Base-by-base conservation (phyloP, 2,797 vertebrate genomes). In the Remorina albescens region DNA sequence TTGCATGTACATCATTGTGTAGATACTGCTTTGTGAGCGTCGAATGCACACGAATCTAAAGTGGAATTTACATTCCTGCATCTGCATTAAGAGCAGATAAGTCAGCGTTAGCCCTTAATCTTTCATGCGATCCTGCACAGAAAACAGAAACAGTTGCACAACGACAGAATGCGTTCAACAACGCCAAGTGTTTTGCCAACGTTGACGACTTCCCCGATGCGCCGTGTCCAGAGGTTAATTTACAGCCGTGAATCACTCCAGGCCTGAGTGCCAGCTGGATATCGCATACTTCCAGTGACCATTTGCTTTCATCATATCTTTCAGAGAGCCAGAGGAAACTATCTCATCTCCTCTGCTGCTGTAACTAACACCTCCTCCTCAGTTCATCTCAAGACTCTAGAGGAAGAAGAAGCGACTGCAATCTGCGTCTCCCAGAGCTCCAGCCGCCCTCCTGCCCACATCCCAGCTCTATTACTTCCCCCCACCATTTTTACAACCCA, bases 351-450 rank as follows among this genome's bases (percentile, higher is more conserved):
- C 46, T 67, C 53, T 71, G 67, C 50, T 5, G 62, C 76, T 70
- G 46, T 47, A 76, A 71, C 71, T 19, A 47, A 57, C 68, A 30
- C 65, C 53, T 30, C 55, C 67, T 9, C 44, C n/a, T 2, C 1
- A 13, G 62, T 59, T 80, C 42, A 32, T 60, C 69, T 71, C 39
- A 51, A 64, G 50, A 70, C 66, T 73, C 70, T 2, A 41, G 70
- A 74, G 73, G 71, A 81, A 73, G 74, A 81, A 73, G 74, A 85
- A 15, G 21, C 16, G 5, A 58, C 72, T 81, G 65, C 50, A 67
- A 72, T 84, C 54, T 49, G 49, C 13, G 12, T 68, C 70, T 88
- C 87, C 81, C 70, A 30, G 50, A 0, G 64, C 79, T 84, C 77
- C 63, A 32, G 6, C 73, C 64, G 83, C 68, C 34, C 13, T 49